Percentiles rank a stretch among this genome's conserved stretches.
These are phyloP conservation scores for Drosophila lowei DNA, from an alignment of 1,140 invertebrate genomes.

Conservation along the genomic window DNA sequence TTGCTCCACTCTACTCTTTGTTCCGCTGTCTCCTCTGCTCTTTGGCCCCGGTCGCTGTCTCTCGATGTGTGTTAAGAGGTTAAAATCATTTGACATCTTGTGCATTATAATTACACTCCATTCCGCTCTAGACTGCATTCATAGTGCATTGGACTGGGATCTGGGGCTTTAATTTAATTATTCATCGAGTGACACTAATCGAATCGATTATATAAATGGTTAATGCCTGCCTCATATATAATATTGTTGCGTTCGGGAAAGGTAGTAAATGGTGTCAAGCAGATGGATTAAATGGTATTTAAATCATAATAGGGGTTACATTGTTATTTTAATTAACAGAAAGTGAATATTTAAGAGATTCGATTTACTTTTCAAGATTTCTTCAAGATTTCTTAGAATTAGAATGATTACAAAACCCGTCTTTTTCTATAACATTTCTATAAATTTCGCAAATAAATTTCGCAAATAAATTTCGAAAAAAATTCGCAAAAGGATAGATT, in stretches of 20 bases:
- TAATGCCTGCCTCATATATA: slow-evolving; percentile 4
- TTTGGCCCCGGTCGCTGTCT: slow-evolving; percentile 7
- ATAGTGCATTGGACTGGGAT: slow-evolving; percentile 14
- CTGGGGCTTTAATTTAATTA: slow-evolving; percentile 61
- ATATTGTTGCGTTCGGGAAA: slow-evolving; percentile 23
- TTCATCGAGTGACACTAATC: slow-evolving; percentile 41
- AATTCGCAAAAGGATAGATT: too few species aligned
- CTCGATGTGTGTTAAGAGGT: slow-evolving; percentile 62
- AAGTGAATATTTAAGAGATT: not conserved
- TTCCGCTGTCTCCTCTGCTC: slow-evolving; percentile 13
- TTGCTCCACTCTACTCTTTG: slow-evolving; percentile 6
- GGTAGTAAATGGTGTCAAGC: slow-evolving; percentile 24
- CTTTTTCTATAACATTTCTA: too few species aligned
- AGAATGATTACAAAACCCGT: too few species aligned
- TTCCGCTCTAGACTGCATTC: slow-evolving; percentile 20
- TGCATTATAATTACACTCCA: slow-evolving; percentile 64
- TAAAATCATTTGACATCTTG: slow-evolving; percentile 72
- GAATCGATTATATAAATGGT: slow-evolving; percentile 45
- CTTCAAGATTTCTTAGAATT: too few species aligned
- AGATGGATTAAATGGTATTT: slow-evolving; percentile 19
- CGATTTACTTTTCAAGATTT: too few species aligned
- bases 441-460: too few species aligned
- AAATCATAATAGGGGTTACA: slow-evolving; percentile 24
- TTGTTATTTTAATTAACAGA: not conserved
- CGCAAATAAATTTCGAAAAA: too few species aligned